phyloP scores from a whole-genome alignment of 2,888 invertebrate genomes.

The Lasiommata megera region DNA sequence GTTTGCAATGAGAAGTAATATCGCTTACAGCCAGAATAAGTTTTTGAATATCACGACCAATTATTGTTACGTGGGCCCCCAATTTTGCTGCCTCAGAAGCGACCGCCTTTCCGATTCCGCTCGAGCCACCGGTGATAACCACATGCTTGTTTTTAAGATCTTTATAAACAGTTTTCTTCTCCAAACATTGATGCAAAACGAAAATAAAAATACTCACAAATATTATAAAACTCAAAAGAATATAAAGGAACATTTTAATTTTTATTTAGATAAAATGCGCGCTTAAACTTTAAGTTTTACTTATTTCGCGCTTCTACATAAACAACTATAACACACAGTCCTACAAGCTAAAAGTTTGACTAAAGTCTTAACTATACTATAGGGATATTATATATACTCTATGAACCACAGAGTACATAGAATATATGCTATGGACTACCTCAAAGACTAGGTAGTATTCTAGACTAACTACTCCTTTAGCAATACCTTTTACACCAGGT shows the following conservation, averaged over 20 bases:
- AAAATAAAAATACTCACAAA: slow-evolving; percentile 38
- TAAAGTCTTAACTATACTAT: too few species aligned
- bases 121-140: slow-evolving; percentile 95
- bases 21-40: slow-evolving; percentile 84
- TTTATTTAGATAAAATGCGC: slow-evolving; percentile 2
- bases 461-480: too few species aligned
- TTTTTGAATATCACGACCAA: slow-evolving; percentile 90
- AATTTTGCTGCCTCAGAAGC: slow-evolving; percentile 88
- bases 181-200: slow-evolving; percentile 45
- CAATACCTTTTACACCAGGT: too few species aligned
- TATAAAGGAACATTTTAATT: slow-evolving; percentile 26
- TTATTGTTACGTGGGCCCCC: slow-evolving; percentile 95
- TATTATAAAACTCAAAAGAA: slow-evolving; percentile 32
- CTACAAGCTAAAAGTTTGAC: too few species aligned
- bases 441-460: too few species aligned
- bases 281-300: background rate
- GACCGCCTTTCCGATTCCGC: slow-evolving; percentile 94
- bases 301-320: background rate
- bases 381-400: too few species aligned
- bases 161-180: slow-evolving; percentile 53
- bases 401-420: too few species aligned
- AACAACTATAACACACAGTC: too few species aligned
- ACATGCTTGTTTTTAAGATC: slow-evolving; percentile 81
- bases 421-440: too few species aligned
- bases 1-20: slow-evolving; percentile 53